These are phyloP conservation scores for Liopterus haemorrhoidalis DNA, from an alignment of 2,888 invertebrate genomes.

Conservation along the genomic window DNA sequence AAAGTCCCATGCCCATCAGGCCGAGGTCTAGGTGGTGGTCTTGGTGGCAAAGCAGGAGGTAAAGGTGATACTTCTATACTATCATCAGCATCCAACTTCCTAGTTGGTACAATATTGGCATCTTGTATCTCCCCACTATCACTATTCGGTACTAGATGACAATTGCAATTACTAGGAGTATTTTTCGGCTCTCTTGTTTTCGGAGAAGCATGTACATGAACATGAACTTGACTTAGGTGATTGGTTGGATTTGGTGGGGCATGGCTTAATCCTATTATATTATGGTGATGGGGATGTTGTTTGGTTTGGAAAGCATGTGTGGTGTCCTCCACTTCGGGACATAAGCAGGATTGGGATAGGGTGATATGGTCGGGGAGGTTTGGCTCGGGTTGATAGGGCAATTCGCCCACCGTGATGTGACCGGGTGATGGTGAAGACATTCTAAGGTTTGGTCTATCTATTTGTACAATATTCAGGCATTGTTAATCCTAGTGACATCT, in stretches of 20 bases:
- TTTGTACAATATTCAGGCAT: background rate
- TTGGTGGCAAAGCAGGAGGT: constrained; percentile 47
- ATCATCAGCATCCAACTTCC: constrained; percentile 44
- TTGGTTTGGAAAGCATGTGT: constrained; percentile 15
- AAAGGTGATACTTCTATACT: constrained; percentile 45
- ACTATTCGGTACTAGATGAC: constrained; percentile 41
- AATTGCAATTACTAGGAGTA: constrained; percentile 38
- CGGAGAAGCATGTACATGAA: constrained; percentile 40
- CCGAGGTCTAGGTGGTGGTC: constrained; percentile 46
- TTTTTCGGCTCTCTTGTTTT: constrained; percentile 34
- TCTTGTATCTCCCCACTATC: constrained; percentile 35
- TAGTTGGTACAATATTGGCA: constrained; percentile 26
- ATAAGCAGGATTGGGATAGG: constrained; percentile 39
- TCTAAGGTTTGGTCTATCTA: constrained; percentile 6
- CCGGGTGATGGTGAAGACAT: constrained; percentile 42
- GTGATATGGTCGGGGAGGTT: constrained; percentile 42
- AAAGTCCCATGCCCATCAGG: constrained; percentile 40
- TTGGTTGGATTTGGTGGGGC: constrained; percentile 33
- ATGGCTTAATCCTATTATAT: constrained; percentile 32
- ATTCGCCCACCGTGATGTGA: constrained; percentile 39
- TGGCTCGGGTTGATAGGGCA: constrained; percentile 42
- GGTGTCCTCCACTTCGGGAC: constrained; percentile 36
- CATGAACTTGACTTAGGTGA: constrained; percentile 38
- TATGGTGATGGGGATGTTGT: constrained; percentile 25
- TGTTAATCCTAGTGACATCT: constrained; percentile 31